Conservation (phyloP, 2,113 vertebrate species). For the Corydoras sp. region DNA sequence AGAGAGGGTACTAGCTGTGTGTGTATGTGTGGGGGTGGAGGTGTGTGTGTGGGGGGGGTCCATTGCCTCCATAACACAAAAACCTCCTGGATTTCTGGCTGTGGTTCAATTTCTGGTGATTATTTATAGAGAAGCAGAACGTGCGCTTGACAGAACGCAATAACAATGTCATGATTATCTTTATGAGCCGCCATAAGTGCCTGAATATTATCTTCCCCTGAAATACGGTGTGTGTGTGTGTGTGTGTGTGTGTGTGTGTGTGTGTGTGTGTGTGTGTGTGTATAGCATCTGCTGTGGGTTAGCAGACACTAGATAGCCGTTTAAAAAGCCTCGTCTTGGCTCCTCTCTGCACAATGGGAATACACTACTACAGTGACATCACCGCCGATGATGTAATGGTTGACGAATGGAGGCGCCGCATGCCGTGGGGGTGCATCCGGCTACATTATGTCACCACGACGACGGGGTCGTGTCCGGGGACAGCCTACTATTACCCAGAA, state of each 20-base stretch:
- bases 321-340: slow-evolving; percentile 3
- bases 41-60: not conserved
- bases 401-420: slow-evolving; percentile 58
- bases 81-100: too few species aligned
- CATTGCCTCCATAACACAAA: too few species aligned
- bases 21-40: not conserved
- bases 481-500: slow-evolving; percentile 37
- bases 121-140: slow-evolving; percentile 6
- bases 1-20: not conserved
- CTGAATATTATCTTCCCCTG: not conserved
- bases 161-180: not conserved
- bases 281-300: slow-evolving; percentile 40
- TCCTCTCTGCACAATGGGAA: slow-evolving; percentile 31
- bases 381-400: slow-evolving; percentile 68
- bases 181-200: slow-evolving; percentile 6
- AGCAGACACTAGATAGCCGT: not conserved
- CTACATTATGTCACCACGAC: slow-evolving; percentile 62
- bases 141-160: not conserved
- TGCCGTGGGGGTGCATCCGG: slow-evolving; percentile 28
- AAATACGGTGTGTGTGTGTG: not conserved
- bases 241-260: slow-evolving; percentile 26
- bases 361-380: slow-evolving; percentile 64
- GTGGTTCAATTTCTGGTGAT: not conserved
- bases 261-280: slow-evolving; percentile 26
- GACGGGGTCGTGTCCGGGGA: slow-evolving; percentile 54